A percentile compares a stretch with the other conserved stretches of the same genome.
Conservation (phyloP, 2,888 invertebrate genomes). For the Idaea dimidiata region DNA sequence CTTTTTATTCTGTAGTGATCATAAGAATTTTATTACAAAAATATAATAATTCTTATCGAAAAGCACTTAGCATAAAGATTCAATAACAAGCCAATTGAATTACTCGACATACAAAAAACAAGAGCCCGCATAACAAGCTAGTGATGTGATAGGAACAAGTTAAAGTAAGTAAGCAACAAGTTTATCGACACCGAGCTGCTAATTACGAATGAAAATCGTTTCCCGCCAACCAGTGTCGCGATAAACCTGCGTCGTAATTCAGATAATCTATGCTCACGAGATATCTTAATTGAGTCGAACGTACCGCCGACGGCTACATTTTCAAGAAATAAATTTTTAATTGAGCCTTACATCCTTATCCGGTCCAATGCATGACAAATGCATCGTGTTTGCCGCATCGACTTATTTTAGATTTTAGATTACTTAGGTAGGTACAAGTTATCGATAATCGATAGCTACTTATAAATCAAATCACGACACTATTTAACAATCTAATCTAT, state of each 20-base stretch:
- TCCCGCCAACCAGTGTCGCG: constrained; percentile 46
- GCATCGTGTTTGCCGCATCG: constrained; percentile 24
- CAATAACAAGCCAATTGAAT: neutral
- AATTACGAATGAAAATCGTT: constrained; percentile 65
- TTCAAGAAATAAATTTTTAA: constrained; percentile 56
- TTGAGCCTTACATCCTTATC: constrained; percentile 47
- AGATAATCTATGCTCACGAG: constrained; percentile 51
- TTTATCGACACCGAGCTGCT: constrained; percentile 46
- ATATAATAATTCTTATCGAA: neutral
- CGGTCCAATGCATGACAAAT: constrained; percentile 50
- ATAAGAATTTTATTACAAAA: constrained; percentile 7
- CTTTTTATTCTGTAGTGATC: constrained; percentile 4
- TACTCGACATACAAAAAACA: constrained; percentile 2
- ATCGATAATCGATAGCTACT: constrained; percentile 17
- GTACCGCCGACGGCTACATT: constrained; percentile 30
- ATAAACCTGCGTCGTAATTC: constrained; percentile 32
- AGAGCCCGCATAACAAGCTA: constrained; percentile 10
- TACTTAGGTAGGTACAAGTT: too few species aligned
- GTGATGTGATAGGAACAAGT: constrained; percentile 27
- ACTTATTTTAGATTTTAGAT: constrained; percentile 20
- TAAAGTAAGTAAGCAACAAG: constrained; percentile 36
- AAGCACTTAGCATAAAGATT: neutral
- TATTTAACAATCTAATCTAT: constrained; percentile 37
- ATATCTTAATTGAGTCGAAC: constrained; percentile 59
- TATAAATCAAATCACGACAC: constrained; percentile 26